Evolutionary conservation across 2,113 vertebrate species (phyloP), one percentile per base, ranked within the genome.

Genomic region (Gulo gulo): DNA sequence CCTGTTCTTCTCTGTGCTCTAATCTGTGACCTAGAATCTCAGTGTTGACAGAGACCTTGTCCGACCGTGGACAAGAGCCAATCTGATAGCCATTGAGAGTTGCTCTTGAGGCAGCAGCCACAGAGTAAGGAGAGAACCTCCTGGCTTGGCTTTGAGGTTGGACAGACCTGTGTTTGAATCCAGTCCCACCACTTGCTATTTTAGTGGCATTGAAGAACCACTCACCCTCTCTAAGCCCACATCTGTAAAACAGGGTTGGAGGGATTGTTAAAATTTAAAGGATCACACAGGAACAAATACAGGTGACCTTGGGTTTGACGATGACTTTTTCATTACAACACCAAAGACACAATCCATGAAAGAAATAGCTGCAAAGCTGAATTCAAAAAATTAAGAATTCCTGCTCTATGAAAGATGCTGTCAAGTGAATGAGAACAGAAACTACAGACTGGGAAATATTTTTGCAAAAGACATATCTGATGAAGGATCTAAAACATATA

Each of bases 1-100:
- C 39, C 21, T 9, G 0, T 47, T 83, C 34, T 50, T 55, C 74
- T 71, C 8, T 36, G 29, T 23, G 63, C 81, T 87, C 34, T 5
- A 21, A 47, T 95, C 61, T 90, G 74, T 95, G 95, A 81, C 91
- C 88, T 90, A 84, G 83, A 95, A 92, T 96, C 42, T 95, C 65
- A 0, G 2, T 93, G 39, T 78, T 74, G 81, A 96, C 92, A 97
- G 85, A 96, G 69, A 97, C 31, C 74, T 86, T 23, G 42, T 39
- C 55, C 21, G 13, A 29, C 80, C 31, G 45, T 91, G 63, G 42
- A 52, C 11, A 9, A 92, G 0, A 39, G 36, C 45, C 94, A 73
- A 9, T 61, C 67, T 57, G n/a, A 74, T 71, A 34, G 13, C 59
- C 21, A 18, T 7, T 15, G 6, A 61, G 52, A 91, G 36, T 8